Evolutionary conservation across 2,888 invertebrate genomes (phyloP).

Genomic region (Pheosia tremula): DNA sequence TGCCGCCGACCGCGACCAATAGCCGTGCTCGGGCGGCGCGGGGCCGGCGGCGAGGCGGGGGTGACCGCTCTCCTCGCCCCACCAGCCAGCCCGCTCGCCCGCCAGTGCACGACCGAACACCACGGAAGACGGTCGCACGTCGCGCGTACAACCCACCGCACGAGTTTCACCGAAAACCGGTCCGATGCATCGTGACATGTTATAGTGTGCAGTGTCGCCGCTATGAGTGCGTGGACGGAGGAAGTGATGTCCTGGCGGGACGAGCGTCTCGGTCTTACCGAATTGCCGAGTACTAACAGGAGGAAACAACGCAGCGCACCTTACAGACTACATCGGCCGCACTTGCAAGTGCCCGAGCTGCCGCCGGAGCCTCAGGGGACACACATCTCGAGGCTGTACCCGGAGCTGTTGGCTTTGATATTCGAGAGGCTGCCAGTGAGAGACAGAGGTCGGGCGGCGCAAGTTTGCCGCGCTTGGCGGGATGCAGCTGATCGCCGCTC

Average conservation of each 20-base stretch:
- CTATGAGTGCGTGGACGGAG: constrained; percentile 82
- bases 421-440: constrained; percentile 94
- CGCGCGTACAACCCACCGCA: constrained; percentile 41
- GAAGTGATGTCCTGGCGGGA: constrained; percentile 79
- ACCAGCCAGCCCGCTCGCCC: constrained; percentile 44
- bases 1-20: constrained; percentile 83
- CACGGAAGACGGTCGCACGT: constrained; percentile 56
- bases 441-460: constrained; percentile 95
- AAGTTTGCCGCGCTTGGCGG: constrained; percentile 95
- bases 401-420: constrained; percentile 96
- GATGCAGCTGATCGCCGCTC: constrained; percentile 96
- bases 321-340: constrained; percentile 88
- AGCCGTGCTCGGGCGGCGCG: constrained; percentile 67
- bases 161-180: constrained; percentile 75
- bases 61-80: constrained; percentile 42
- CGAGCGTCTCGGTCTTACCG: constrained; percentile 75
- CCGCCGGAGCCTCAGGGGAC: constrained; percentile 84
- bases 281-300: constrained; percentile 75
- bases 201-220: constrained; percentile 71
- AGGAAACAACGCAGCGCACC: constrained; percentile 86
- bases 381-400: constrained; percentile 95
- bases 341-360: constrained; percentile 76
- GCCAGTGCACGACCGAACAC: constrained; percentile 73
- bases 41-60: constrained; percentile 60
- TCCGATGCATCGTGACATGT: constrained; percentile 74